Evolutionary conservation across 1,140 invertebrate species (phyloP).

Genomic region (Drosophila busckii): DNA sequence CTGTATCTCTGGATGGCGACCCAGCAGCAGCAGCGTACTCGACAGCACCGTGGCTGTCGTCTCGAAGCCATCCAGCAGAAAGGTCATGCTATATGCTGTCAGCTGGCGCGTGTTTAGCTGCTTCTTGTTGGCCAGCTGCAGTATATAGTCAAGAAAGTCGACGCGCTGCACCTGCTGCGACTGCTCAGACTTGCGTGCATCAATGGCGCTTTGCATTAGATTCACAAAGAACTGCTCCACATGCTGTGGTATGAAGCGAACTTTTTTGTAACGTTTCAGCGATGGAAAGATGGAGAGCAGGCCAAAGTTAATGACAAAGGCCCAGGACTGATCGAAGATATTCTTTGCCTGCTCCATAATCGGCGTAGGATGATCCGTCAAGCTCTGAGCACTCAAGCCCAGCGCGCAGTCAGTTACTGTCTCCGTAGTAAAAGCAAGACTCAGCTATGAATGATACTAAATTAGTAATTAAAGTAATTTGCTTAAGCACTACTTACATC

Average conservation of each 20-base stretch:
- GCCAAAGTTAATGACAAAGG: conserved; percentile 19
- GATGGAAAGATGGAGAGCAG: conserved; percentile 32
- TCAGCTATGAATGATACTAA: conserved; percentile 35
- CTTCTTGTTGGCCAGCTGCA: conserved; percentile 66
- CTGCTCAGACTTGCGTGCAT: conserved; percentile 38
- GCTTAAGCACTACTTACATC: conserved; percentile 29
- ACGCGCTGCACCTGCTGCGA: conserved; percentile 43
- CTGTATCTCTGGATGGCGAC: conserved; percentile 31
- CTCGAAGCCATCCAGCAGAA: conserved; percentile 68
- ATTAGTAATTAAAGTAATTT: background rate
- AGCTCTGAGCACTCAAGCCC: conserved; percentile 78
- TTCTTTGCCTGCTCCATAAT: conserved; percentile 32
- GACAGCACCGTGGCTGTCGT: conserved; percentile 55
- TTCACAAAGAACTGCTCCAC: conserved; percentile 64
- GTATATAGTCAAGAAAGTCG: conserved; percentile 77
- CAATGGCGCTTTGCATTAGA: conserved; percentile 56
- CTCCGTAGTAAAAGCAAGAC: conserved; percentile 79
- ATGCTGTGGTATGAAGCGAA: conserved; percentile 35
- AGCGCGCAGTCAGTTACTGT: conserved; percentile 80
- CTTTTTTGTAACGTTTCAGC: conserved; percentile 13
- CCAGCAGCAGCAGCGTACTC: conserved; percentile 43
- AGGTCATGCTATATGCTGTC: conserved; percentile 52
- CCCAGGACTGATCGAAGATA: conserved; percentile 34
- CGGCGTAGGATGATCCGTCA: conserved; percentile 42
- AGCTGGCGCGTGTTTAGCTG: conserved; percentile 33